Evolutionary conservation across 2,888 invertebrate genomes (phyloP).

Genomic region (Malthinus flaveolus): DNA sequence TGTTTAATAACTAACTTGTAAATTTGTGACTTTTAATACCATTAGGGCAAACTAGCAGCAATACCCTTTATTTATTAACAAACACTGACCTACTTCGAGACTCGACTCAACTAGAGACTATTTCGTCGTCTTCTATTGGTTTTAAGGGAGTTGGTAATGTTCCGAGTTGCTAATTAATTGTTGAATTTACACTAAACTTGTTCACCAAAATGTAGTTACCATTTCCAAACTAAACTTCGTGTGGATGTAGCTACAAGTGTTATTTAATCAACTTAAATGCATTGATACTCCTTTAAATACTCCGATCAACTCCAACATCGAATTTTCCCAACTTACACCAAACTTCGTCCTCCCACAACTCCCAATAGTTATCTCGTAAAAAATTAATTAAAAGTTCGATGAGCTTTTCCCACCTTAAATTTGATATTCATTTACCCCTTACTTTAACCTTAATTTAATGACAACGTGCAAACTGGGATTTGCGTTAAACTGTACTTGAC

Average conservation of each 20-base stretch:
- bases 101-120: conserved; percentile 20
- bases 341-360: conserved; percentile 12
- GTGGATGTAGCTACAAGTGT: conserved; percentile 40
- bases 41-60: conserved; percentile 24
- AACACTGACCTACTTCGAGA: conserved; percentile 22
- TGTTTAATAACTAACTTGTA: conserved; percentile 10
- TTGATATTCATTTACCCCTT: conserved; percentile 47
- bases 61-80: conserved; percentile 28
- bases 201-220: conserved; percentile 35
- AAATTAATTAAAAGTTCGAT: conserved; percentile 46
- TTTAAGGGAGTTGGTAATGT: conserved; percentile 36
- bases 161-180: conserved; percentile 48
- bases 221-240: conserved; percentile 29
- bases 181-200: conserved; percentile 46
- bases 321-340: conserved; percentile 3
- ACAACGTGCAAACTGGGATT: conserved; percentile 41
- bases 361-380: conserved; percentile 28
- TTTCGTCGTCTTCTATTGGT: conserved; percentile 36
- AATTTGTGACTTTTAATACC: conserved; percentile 27
- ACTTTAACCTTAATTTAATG: conserved; percentile 46
- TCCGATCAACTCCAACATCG: conserved; percentile 24
- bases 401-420: conserved; percentile 46
- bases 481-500: conserved; percentile 41
- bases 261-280: conserved; percentile 40
- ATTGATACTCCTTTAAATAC: conserved; percentile 39